A percentile compares a stretch with the other conserved stretches of the same genome.
These are phyloP conservation scores for Pegoplata infirma DNA, from an alignment of 2,888 invertebrate species.

Conservation along the genomic window DNA sequence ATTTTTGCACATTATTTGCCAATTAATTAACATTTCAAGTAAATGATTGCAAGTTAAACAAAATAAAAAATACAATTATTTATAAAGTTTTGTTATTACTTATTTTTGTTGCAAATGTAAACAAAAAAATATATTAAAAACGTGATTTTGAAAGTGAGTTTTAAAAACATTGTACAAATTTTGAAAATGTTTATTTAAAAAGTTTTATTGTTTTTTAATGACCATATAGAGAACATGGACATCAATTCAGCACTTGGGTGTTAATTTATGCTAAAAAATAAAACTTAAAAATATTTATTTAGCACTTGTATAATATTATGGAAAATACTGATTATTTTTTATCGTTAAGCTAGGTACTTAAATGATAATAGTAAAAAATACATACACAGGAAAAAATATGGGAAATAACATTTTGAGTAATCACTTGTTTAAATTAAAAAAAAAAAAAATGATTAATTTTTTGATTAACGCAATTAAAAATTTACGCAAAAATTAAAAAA, in stretches of 20 bases:
- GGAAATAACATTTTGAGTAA: too few relatives aligned
- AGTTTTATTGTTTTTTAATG: slow-evolving; percentile 38
- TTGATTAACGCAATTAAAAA: too few relatives aligned
- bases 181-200: neutral
- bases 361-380: too few relatives aligned
- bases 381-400: too few relatives aligned
- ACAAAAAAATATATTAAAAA: slow-evolving; percentile 9
- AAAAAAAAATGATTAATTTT: too few relatives aligned
- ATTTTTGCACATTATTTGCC: slow-evolving; percentile 51
- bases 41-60: slow-evolving; percentile 23
- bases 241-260: slow-evolving; percentile 55
- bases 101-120: neutral
- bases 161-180: slow-evolving; percentile 16
- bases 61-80: neutral
- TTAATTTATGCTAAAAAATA: slow-evolving; percentile 62
- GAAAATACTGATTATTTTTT: neutral
- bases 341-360: neutral
- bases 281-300: slow-evolving; percentile 63
- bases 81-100: slow-evolving; percentile 19
- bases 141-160: slow-evolving; percentile 53
- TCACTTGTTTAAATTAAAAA: too few relatives aligned
- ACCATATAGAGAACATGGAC: slow-evolving; percentile 50
- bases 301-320: slow-evolving; percentile 48
- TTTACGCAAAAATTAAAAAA: too few relatives aligned
- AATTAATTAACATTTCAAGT: slow-evolving; percentile 53